Conservation (phyloP, 2,888 invertebrate genomes). For the Thyatira batis region DNA sequence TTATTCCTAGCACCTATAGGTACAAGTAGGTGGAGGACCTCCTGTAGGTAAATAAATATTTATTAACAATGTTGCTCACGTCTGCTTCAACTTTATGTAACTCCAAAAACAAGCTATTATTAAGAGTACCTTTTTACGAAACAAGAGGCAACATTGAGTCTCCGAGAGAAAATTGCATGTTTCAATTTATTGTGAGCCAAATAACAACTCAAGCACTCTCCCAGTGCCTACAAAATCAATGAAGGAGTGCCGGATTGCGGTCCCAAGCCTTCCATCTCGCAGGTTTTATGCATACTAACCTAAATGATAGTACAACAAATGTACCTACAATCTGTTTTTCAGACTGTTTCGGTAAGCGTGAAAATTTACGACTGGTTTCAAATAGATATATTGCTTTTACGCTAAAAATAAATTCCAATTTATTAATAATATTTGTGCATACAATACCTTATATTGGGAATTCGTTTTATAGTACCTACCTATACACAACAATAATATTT, state of each 20-base stretch:
- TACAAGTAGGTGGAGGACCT: too few species aligned
- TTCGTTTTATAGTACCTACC: too few species aligned
- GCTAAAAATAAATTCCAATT: neutral
- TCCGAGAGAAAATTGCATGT: slow-evolving; percentile 4
- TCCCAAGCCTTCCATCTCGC: slow-evolving; percentile 28
- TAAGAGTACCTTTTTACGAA: neutral
- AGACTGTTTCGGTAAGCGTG: neutral
- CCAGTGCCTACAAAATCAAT: slow-evolving; percentile 50
- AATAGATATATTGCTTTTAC: neutral
- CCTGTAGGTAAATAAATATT: too few species aligned
- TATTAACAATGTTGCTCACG: too few species aligned
- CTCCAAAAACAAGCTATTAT: too few species aligned
- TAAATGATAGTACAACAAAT: slow-evolving; percentile 23
- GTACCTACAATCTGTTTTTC: slow-evolving; percentile 6
- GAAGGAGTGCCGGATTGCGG: slow-evolving; percentile 44
- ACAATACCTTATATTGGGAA: too few species aligned
- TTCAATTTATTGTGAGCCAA: slow-evolving; percentile 8
- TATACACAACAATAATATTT: too few species aligned
- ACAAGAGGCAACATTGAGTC: neutral
- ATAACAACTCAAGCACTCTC: slow-evolving; percentile 32
- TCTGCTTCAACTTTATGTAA: too few species aligned
- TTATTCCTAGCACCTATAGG: too few species aligned
- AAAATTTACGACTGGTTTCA: neutral
- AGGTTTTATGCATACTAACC: slow-evolving; percentile 42
- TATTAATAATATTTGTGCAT: neutral